Evolutionary conservation across 2,113 vertebrate species (phyloP), one percentile per base, ranked within the genome.

Genomic region (Dendrocopos noguchii): DNA sequence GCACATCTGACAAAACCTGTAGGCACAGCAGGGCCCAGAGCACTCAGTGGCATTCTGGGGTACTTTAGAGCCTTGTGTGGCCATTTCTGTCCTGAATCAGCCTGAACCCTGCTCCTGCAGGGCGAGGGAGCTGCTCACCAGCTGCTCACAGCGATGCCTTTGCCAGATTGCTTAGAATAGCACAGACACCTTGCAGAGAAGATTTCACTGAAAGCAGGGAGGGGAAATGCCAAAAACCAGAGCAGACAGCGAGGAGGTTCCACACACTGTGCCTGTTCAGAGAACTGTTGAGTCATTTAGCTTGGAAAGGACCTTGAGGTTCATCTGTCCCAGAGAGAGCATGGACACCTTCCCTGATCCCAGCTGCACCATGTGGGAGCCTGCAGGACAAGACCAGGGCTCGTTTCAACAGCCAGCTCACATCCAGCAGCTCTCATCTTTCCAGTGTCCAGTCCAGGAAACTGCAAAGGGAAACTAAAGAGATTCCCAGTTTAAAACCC

Each of bases 41-140:
- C 31, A 20, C 39, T 10, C 31, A 1, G 31, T 52, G 63, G 57
- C 76, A 76, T 70, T 52, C 28, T 29, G 18, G 83, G 46, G 33
- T 0, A 1, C 46, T 59, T 2, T 2, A 79, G 28, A 55, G n/a
- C 36, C 28, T 80, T 0, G 0, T 7, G 21, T 36, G 44, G 71
- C 34, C 13, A 5, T 59, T 39, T 47, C 66, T 47, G 52, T 11
- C 24, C 44, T 19, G 16, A 18, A 20, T 3, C 1, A 2, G 13
- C 8, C 52, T 7, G 36, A 39, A 18, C 3, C 14, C 10, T 3
- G 29, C 5, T 42, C 8, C 12, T 15, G 71, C 1, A 16, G 34
- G 56, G 25, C 11, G 6, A 60, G 44, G 61, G 63, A 70, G 56
- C 68, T 36, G 60, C 66, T 46, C 36, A 36, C 29, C 31, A n/a